phyloP scores from a whole-genome alignment of 2,113 vertebrate species.

The Petrocephalus zakoni region DNA sequence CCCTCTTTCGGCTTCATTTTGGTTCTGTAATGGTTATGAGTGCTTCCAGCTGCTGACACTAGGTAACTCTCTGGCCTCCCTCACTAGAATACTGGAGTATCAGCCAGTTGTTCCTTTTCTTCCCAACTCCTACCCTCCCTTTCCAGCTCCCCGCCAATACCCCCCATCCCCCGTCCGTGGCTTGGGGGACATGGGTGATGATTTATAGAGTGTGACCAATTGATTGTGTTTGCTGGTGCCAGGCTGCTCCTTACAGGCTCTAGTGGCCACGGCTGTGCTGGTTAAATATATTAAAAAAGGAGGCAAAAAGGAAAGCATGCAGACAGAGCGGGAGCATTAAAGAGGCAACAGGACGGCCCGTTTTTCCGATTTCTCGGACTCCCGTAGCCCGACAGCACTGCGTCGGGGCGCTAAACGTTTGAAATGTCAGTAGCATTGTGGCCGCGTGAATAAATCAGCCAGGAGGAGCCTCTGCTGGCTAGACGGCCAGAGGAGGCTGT shows the following conservation, averaged over 20 bases:
- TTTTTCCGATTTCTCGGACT: conserved; percentile 8
- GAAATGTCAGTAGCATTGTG: background rate
- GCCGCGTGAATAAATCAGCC: conserved; percentile 15
- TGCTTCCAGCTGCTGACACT: conserved; percentile 61
- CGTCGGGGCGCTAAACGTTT: background rate
- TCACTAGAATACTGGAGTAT: conserved; percentile 54
- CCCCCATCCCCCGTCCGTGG: conserved; percentile 47
- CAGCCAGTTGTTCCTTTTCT: conserved; percentile 48
- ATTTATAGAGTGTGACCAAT: conserved; percentile 64
- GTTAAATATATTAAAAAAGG: conserved; percentile 27
- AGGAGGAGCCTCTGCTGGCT: background rate
- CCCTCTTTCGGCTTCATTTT: conserved; percentile 1
- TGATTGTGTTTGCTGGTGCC: conserved; percentile 58
- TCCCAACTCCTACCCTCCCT: conserved; percentile 14
- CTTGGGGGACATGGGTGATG: conserved; percentile 61
- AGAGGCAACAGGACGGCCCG: conserved; percentile 42
- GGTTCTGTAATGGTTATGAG: conserved; percentile 39
- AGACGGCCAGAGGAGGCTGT: background rate
- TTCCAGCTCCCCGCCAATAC: background rate
- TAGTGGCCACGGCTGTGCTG: conserved; percentile 48
- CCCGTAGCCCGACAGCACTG: background rate
- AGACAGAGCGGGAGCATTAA: conserved; percentile 35
- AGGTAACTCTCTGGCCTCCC: conserved; percentile 51
- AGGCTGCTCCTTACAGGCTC: conserved; percentile 34
- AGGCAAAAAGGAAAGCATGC: conserved; percentile 53